A percentile compares a stretch with the other conserved stretches of the same genome.
These are phyloP conservation scores for Aurelia sp. DNA, from an alignment of 30 jellyfish, hydroid and myxozoan genomes.

Conservation along the genomic window DNA sequence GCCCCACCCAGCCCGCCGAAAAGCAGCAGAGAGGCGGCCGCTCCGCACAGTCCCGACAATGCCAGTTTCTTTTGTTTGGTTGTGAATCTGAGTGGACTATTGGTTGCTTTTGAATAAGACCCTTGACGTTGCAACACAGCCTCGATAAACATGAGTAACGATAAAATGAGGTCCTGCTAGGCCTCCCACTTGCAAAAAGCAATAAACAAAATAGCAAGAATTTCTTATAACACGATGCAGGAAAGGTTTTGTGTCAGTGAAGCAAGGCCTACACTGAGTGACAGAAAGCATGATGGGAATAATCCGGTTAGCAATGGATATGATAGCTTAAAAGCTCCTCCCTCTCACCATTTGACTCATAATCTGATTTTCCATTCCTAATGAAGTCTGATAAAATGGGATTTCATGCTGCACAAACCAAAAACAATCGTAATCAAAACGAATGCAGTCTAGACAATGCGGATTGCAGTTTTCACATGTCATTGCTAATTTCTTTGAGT, in stretches of 20 bases:
- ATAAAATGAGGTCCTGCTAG: too few species aligned
- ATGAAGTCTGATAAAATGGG: constrained; percentile 73
- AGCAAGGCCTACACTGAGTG: neutral
- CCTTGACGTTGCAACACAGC: too few species aligned
- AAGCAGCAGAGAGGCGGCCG: too few species aligned
- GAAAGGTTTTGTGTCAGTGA: neutral
- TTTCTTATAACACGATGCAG: neutral
- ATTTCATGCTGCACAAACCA: constrained; percentile 60
- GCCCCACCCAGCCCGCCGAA: too few species aligned
- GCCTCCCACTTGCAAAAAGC: too few species aligned
- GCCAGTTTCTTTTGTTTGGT: too few species aligned
- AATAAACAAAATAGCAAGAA: too few species aligned
- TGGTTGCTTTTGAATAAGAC: too few species aligned
- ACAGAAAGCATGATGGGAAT: constrained; percentile 25
- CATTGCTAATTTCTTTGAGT: constrained; percentile 76
- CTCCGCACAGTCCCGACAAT: too few species aligned
- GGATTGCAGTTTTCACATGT: constrained; percentile 73
- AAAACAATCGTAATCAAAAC: constrained; percentile 40
- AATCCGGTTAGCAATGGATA: constrained; percentile 75
- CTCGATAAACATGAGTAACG: too few species aligned
- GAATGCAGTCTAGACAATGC: constrained; percentile 58
- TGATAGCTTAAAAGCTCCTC: constrained; percentile 87
- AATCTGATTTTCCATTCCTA: constrained; percentile 67
- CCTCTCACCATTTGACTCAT: constrained; percentile 65
- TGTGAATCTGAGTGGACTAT: too few species aligned